phyloP scores from a whole-genome alignment of 1,140 invertebrate species.

The Metopolophium dirhodum region DNA sequence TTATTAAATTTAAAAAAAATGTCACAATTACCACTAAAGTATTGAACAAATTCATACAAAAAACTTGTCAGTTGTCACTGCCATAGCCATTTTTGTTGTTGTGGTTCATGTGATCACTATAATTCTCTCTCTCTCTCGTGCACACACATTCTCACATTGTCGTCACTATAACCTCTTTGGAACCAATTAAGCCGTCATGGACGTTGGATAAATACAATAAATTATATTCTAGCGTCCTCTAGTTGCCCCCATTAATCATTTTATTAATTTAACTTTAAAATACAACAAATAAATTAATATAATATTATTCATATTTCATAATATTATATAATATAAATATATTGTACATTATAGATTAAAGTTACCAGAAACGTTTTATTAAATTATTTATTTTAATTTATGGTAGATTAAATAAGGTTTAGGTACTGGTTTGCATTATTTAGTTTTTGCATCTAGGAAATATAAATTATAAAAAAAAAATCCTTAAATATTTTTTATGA shows the following conservation, averaged over 20 bases:
- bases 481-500: no score
- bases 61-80: constrained; percentile 1
- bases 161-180: neutral
- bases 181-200: constrained; percentile 6
- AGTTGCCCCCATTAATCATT: neutral
- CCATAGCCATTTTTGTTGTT: constrained; percentile 26
- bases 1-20: neutral
- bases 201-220: constrained; percentile 27
- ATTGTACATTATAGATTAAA: no score
- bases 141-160: neutral
- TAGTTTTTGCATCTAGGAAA: no score
- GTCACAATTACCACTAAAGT: no score
- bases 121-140: neutral
- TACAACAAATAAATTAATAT: neutral
- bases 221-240: neutral
- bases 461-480: no score
- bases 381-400: no score
- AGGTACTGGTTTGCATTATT: no score
- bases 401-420: no score
- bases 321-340: no score
- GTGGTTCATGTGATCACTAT: neutral
- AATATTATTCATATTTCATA: neutral
- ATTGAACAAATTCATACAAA: neutral
- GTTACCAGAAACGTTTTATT: no score
- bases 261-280: neutral